Evolutionary conservation across 2,888 invertebrate species (phyloP), one percentile per base, ranked within the genome.

Genomic region (Icerya purchasi): DNA sequence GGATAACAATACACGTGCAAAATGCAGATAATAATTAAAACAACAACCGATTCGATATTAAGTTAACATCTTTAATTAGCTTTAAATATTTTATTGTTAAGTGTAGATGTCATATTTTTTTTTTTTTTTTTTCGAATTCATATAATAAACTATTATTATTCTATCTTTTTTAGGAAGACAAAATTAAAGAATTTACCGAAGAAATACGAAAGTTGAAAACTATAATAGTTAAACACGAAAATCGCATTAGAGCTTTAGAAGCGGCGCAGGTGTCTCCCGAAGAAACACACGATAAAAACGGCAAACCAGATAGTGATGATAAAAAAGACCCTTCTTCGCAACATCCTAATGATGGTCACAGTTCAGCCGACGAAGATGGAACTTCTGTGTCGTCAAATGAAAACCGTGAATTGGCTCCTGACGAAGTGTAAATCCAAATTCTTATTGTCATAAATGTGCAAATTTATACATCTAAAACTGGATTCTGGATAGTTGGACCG

Each of bases 161-260:
- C n/a, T n/a, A n/a, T n/a, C n/a, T n/a, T n/a, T n/a, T n/a, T n/a
- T 69, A 81, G 84, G 83, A 83, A 65, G 83, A 84, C 66, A 81
- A 84, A 65, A 74, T 90, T 20, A 86, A 87, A 66, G 89, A 89
- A 69, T 79, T 89, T 66, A 80, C 83, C 51, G 89, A 91, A 69
- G 91, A 91, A 72, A 89, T 92, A 66, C 81, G 90, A 61, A 90
- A 90, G 71, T 74, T 92, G 65, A 92, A 92, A 70, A 86, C 90
- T n/a, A 87, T 92, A 72, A 88, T 92, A 66, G 86, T 92, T 23
- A 91, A 91, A 69, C 92, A 92, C 69, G 92, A 92, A 74, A 90
- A 88, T 66, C 77, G 87, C 58, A 86, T 88, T 70, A 77, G 85
- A 50, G 82, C 84, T 2, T 73, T 87, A 10, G 87, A 88, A 70